phyloP scores from a whole-genome alignment of 1,140 invertebrate species.

The Leptinotarsa texana region DNA sequence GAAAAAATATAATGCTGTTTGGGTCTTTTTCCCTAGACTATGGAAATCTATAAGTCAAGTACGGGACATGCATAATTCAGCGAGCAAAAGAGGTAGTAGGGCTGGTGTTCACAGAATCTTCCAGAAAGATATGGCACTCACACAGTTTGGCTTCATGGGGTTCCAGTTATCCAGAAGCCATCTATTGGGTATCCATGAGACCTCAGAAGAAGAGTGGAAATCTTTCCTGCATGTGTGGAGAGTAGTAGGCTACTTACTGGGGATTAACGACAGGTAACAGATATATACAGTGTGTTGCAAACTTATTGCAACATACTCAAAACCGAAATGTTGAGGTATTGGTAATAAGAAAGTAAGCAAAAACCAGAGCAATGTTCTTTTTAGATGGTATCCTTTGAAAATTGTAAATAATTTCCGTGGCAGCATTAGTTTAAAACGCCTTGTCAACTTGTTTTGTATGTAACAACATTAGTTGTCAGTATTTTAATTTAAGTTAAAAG shows the following conservation, averaged over 20 bases:
- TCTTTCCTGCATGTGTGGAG: conserved; percentile 83
- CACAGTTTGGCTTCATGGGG: conserved; percentile 87
- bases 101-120: conserved; percentile 60
- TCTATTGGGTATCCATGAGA: conserved; percentile 64
- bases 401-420: too few species aligned
- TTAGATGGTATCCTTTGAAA: too few species aligned
- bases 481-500: too few species aligned
- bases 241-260: conserved; percentile 62
- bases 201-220: conserved; percentile 65
- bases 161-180: conserved; percentile 69
- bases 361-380: too few species aligned
- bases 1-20: neutral
- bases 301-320: too few species aligned
- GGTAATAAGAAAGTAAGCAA: too few species aligned
- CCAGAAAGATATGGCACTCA: conserved; percentile 83
- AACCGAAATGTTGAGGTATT: too few species aligned
- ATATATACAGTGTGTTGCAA: too few species aligned
- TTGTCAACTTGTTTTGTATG: too few species aligned
- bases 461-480: too few species aligned
- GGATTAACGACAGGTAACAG: conserved; percentile 17
- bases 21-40: conserved; percentile 60
- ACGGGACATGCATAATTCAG: conserved; percentile 66
- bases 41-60: conserved; percentile 73
- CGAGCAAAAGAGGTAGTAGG: conserved; percentile 59
- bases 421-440: too few species aligned